Percentiles rank a stretch among this genome's conserved stretches.
phyloP scores from a whole-genome alignment of 2,113 vertebrate species.

The Megalops atlanticus region DNA sequence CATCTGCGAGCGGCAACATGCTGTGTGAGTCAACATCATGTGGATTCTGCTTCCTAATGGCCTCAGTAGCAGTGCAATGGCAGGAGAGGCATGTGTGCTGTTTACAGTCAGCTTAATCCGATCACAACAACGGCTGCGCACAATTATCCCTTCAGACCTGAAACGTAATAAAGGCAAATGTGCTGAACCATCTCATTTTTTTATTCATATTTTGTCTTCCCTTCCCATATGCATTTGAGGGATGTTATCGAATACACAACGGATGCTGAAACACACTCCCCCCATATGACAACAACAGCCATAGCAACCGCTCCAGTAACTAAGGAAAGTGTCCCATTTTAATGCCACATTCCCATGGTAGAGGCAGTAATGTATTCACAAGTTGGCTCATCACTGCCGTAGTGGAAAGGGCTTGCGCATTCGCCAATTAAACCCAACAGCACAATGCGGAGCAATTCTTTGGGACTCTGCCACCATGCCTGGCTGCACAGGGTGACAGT shows the following conservation, averaged over 20 bases:
- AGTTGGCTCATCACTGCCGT: constrained; percentile 7
- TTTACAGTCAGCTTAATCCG: neutral
- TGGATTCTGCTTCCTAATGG: constrained; percentile 23
- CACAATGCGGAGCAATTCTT: no score
- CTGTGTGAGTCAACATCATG: constrained; percentile 26
- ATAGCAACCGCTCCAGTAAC: constrained; percentile 55
- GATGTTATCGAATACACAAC: no score
- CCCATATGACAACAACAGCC: constrained; percentile 36
- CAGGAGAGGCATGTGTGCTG: neutral
- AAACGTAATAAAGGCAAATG: neutral
- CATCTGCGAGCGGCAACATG: constrained; percentile 3
- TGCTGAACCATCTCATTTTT: no score
- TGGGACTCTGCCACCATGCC: no score
- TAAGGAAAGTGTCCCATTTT: constrained; percentile 46
- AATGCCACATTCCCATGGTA: constrained; percentile 44
- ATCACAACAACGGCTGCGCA: neutral
- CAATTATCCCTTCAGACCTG: constrained; percentile 20
- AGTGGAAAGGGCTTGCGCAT: constrained; percentile 9
- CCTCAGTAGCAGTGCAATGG: constrained; percentile 9
- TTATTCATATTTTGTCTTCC: no score
- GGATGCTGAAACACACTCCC: constrained; percentile 24
- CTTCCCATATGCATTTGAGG: no score
- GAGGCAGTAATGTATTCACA: no score
- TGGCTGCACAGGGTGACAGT: no score
- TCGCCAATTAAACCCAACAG: no score